Percentiles rank a stretch among this genome's conserved stretches.
Conservation (phyloP, 2,113 vertebrate genomes). For the Thalassoma bifasciatum region DNA sequence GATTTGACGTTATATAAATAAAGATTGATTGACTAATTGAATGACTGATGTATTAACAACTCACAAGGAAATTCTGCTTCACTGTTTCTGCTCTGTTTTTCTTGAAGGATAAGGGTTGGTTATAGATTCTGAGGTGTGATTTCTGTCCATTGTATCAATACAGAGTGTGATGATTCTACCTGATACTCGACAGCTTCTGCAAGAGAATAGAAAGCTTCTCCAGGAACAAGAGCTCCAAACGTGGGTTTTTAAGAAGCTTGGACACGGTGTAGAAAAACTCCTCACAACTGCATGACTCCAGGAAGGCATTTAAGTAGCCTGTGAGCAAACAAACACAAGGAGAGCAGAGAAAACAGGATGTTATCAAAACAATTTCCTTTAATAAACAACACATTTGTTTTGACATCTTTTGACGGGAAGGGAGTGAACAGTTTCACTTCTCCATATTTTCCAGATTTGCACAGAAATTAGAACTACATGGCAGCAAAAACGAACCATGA, state of each 20-base stretch:
- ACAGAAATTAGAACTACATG: constrained; percentile 44
- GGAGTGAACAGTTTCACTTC: constrained; percentile 20
- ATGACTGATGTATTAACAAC: too few relatives aligned
- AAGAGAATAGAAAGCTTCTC: constrained; percentile 92
- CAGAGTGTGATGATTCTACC: constrained; percentile 73
- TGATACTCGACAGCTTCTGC: constrained; percentile 92
- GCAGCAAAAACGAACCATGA: constrained; percentile 37
- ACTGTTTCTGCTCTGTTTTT: too few relatives aligned
- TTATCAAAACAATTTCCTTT: constrained; percentile 23
- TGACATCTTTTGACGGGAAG: constrained; percentile 35
- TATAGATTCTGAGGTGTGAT: too few relatives aligned
- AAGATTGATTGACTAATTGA: too few relatives aligned
- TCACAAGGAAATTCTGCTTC: too few relatives aligned
- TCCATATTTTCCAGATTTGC: constrained; percentile 38
- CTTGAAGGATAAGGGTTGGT: too few relatives aligned
- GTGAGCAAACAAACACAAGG: constrained; percentile 27
- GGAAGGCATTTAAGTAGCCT: constrained; percentile 83
- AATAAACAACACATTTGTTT: constrained; percentile 30
- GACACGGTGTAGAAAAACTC: constrained; percentile 87
- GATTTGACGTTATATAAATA: too few relatives aligned
- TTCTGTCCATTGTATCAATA: background rate
- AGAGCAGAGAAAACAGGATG: constrained; percentile 14
- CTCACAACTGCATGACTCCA: constrained; percentile 88
- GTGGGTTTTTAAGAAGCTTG: constrained; percentile 84
- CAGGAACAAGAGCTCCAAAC: constrained; percentile 82